Percentiles rank a stretch among this genome's conserved stretches.
Conservation (phyloP, 2,888 invertebrate genomes). For the Phragmatobia fuliginosa region DNA sequence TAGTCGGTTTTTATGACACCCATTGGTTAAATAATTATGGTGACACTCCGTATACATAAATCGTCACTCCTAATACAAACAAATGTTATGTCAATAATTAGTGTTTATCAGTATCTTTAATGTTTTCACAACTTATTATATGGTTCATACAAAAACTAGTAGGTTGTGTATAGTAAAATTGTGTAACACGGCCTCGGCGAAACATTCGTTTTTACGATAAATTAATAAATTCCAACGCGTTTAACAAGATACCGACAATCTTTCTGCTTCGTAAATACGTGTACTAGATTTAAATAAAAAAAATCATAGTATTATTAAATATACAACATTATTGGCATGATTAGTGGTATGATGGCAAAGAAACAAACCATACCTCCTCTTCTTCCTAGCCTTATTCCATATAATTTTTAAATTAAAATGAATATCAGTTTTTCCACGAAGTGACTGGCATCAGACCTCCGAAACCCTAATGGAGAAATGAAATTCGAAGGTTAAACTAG, state of each 20-base stretch:
- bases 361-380: too few relatives aligned
- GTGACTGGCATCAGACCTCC: too few relatives aligned
- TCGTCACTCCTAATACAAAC: too few relatives aligned
- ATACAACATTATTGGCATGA: not conserved
- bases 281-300: not conserved
- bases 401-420: too few relatives aligned
- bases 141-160: constrained; percentile 22
- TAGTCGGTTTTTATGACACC: too few relatives aligned
- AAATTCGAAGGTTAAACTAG: too few relatives aligned
- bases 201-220: constrained; percentile 31
- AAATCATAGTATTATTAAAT: not conserved
- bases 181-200: constrained; percentile 34
- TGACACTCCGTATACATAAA: too few relatives aligned
- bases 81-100: constrained; percentile 8
- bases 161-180: constrained; percentile 33
- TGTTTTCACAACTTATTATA: constrained; percentile 38
- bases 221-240: constrained; percentile 28
- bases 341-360: not conserved
- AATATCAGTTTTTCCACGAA: too few relatives aligned
- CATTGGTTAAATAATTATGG: too few relatives aligned
- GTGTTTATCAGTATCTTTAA: constrained; percentile 4
- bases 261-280: constrained; percentile 8
- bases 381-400: too few relatives aligned
- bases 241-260: constrained; percentile 17
- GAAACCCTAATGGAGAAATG: too few relatives aligned